Evolutionary conservation across 2,113 vertebrate species (phyloP).

Genomic region (Mionectes macconnelli): DNA sequence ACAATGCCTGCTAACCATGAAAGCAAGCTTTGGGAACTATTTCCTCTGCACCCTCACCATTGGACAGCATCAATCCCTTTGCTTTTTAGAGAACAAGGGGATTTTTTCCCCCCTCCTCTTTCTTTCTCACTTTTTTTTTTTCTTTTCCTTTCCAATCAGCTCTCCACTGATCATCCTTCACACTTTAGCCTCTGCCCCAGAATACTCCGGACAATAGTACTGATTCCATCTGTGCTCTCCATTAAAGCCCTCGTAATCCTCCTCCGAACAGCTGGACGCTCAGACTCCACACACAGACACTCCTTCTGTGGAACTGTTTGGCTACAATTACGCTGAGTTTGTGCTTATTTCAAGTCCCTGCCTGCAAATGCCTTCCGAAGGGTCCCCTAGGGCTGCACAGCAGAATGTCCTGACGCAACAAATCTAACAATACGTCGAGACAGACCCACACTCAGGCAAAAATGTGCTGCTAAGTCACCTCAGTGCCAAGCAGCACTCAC

Average conservation of each 20-base stretch:
- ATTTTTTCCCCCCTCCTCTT: background rate
- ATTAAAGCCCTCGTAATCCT: conserved; percentile 77
- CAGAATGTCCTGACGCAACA: conserved; percentile 1
- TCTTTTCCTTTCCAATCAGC: conserved; percentile 44
- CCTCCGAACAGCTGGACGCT: conserved; percentile 73
- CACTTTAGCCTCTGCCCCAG: conserved; percentile 72
- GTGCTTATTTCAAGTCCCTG: conserved; percentile 11
- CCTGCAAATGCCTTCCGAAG: conserved; percentile 28
- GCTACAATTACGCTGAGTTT: conserved; percentile 47
- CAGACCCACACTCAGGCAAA: background rate
- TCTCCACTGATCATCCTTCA: conserved; percentile 68
- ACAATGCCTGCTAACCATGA: conserved; percentile 60
- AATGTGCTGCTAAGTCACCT: conserved; percentile 9
- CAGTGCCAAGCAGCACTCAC: background rate
- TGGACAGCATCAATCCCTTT: background rate
- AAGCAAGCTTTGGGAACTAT: conserved; percentile 53
- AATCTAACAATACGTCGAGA: background rate
- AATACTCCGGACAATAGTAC: conserved; percentile 70
- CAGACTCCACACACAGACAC: conserved; percentile 19
- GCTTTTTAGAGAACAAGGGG: conserved; percentile 56
- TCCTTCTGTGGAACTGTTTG: conserved; percentile 46
- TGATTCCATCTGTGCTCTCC: conserved; percentile 77
- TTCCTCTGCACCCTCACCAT: conserved; percentile 41
- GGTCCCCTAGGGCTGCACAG: background rate
- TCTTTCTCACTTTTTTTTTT: background rate